Base-by-base conservation (phyloP, 2,888 invertebrate species). In the Tetramorium bicarinatum region DNA sequence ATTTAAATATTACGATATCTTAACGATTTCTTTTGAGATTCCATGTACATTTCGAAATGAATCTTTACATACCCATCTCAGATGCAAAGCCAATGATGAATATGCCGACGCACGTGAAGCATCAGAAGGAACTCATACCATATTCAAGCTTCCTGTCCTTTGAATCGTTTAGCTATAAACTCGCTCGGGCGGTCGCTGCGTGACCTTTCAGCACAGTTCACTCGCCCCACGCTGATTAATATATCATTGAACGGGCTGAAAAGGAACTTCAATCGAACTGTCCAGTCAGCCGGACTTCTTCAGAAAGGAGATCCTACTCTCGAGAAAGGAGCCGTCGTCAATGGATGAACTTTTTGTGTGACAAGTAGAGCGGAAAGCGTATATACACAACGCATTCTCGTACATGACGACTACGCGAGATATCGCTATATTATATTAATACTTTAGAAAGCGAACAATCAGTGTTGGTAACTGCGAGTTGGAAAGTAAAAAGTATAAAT, bases 281-380 rank as follows among this genome's bases (percentile, higher is more conserved):
- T 61, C 54, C 76, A n/a, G 81, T 64, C 54, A 66, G 34, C 18
- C 79, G 49, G 49, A 49, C 64, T 75, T 34, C 69, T 67, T 62
- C 59, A 81, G 82, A 64, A 61, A 69, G 76, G 49, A 87, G 87
- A 87, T 84, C 89, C 67, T 82, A 66, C 82, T 76, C 82, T 74
- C 75, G 44, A 86, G 76, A 74, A 62, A 62, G 61, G 54, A 64
- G 41, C 56, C 72, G 77, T 82, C 71, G 61, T n/a, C 75, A 13
- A 34, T 64, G 44, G 83, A 83, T 66, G 54, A 83, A 67, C 72
- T 74, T 82, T 82, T 69, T 59, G 67, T 67, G 66, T 62, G 74
- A 72, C 62, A 83, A 83, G 44, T 61, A 41, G 67, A 47, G 69
- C 80, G 77, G 76, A 83, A 86, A 66, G 81, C 66, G 29, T 74